A percentile compares a stretch with the other conserved stretches of the same genome.
phyloP scores from a whole-genome alignment of 2,888 invertebrate genomes.

The Ommatoiulus sabulosus region DNA sequence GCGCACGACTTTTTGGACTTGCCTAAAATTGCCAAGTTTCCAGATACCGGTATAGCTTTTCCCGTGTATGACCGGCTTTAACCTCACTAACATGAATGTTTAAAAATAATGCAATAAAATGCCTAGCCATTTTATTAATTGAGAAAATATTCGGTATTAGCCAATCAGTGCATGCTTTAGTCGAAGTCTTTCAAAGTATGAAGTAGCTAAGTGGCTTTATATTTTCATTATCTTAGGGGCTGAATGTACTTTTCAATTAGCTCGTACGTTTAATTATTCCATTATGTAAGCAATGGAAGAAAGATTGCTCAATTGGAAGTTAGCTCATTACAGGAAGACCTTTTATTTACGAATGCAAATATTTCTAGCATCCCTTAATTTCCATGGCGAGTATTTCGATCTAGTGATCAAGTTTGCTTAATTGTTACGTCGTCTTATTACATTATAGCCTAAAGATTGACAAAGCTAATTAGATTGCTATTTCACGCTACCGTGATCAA shows the following conservation, averaged over 20 bases:
- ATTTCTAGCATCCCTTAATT: background rate
- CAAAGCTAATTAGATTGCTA: conserved; percentile 1
- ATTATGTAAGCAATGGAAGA: background rate
- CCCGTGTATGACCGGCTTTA: no score
- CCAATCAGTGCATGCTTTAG: background rate
- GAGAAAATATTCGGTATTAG: background rate
- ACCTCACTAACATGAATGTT: no score
- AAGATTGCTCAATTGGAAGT: conserved; percentile 35
- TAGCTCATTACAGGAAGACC: conserved; percentile 1
- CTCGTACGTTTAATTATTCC: background rate
- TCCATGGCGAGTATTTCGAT: background rate
- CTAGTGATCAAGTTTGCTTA: background rate
- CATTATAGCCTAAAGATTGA: conserved; percentile 26
- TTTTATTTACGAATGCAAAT: background rate
- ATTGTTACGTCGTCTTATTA: background rate
- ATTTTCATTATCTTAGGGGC: background rate
- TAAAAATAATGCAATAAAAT: no score
- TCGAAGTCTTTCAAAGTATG: no score
- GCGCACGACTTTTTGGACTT: no score
- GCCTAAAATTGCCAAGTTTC: no score
- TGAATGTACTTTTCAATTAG: background rate
- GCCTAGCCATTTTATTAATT: no score
- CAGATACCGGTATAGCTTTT: no score
- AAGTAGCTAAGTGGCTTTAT: background rate
- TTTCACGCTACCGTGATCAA: background rate